Evolutionary conservation across 2,888 invertebrate species (phyloP).

Genomic region (Drosophila prolongata): DNA sequence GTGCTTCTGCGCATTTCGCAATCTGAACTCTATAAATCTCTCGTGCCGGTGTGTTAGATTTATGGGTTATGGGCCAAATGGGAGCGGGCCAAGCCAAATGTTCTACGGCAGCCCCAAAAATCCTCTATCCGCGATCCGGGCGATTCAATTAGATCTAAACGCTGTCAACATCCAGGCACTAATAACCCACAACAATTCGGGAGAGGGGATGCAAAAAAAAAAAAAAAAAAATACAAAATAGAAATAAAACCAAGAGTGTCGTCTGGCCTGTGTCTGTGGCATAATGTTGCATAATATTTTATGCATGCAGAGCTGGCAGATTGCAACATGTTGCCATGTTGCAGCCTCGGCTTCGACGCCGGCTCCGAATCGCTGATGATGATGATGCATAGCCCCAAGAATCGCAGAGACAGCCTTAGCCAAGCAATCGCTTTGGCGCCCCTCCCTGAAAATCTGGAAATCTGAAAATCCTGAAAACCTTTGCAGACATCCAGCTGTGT

Average conservation of each 20-base stretch:
- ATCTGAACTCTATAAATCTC: constrained; percentile 54
- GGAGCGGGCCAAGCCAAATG: constrained; percentile 60
- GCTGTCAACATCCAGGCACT: constrained; percentile 73
- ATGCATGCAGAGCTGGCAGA: constrained; percentile 75
- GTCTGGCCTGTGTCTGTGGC: constrained; percentile 60
- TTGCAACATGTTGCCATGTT: constrained; percentile 73
- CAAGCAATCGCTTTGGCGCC: constrained; percentile 50
- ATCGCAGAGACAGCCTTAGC: constrained; percentile 51
- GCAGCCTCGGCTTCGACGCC: constrained; percentile 20
- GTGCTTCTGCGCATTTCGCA: constrained; percentile 61
- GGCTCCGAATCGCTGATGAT: constrained; percentile 52
- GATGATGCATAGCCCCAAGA: constrained; percentile 79
- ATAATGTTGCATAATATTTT: constrained; percentile 74
- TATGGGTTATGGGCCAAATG: constrained; percentile 63
- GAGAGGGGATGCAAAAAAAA: constrained; percentile 1
- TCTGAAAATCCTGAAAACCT: constrained; percentile 54
- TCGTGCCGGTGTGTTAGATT: constrained; percentile 58
- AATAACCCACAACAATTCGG: constrained; percentile 44
- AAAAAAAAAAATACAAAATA: neutral
- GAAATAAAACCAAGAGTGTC: constrained; percentile 57
- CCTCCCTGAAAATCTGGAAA: constrained; percentile 55
- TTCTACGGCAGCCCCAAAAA: constrained; percentile 41
- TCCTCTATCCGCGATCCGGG: constrained; percentile 25
- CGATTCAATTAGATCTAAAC: constrained; percentile 78
- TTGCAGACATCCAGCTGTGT: constrained; percentile 67